These are phyloP conservation scores for Notarius lentiginosus DNA, from an alignment of 2,113 vertebrate species.

Conservation along the genomic window DNA sequence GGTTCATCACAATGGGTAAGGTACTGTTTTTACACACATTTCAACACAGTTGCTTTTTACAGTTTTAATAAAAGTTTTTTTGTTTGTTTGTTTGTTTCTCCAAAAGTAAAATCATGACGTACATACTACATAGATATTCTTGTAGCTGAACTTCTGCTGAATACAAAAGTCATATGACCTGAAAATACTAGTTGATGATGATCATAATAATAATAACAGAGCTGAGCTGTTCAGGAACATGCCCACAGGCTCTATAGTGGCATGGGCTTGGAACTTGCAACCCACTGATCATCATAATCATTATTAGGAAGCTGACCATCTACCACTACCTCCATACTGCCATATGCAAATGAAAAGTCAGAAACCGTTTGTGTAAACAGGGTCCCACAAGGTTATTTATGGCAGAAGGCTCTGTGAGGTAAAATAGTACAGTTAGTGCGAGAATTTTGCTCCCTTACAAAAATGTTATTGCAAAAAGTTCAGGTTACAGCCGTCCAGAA, in stretches of 20 bases:
- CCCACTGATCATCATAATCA: neutral
- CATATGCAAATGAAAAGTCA: neutral
- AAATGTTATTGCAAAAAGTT: constrained; percentile 43
- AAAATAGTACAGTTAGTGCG: neutral
- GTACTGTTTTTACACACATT: too few species aligned
- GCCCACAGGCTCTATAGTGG: neutral
- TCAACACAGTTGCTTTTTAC: too few species aligned
- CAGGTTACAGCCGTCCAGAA: constrained; percentile 37
- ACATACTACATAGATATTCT: too few species aligned
- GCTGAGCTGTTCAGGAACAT: neutral
- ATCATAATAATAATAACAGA: too few species aligned
- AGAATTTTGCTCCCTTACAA: constrained; percentile 22
- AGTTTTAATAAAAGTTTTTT: too few species aligned
- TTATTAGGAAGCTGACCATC: neutral
- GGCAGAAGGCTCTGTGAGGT: constrained; percentile 5
- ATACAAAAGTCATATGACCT: too few species aligned
- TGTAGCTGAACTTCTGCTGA: too few species aligned
- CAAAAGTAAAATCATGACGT: too few species aligned
- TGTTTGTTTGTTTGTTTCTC: too few species aligned
- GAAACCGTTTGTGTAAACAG: constrained; percentile 1
- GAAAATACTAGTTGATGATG: too few species aligned
- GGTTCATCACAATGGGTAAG: too few species aligned
- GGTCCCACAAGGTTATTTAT: constrained; percentile 2
- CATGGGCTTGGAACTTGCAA: neutral
- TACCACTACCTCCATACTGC: neutral